Percentiles rank a stretch among this genome's conserved stretches.
These are phyloP conservation scores for Volucella zonaria DNA, from an alignment of 2,888 invertebrate species.

Conservation along the genomic window DNA sequence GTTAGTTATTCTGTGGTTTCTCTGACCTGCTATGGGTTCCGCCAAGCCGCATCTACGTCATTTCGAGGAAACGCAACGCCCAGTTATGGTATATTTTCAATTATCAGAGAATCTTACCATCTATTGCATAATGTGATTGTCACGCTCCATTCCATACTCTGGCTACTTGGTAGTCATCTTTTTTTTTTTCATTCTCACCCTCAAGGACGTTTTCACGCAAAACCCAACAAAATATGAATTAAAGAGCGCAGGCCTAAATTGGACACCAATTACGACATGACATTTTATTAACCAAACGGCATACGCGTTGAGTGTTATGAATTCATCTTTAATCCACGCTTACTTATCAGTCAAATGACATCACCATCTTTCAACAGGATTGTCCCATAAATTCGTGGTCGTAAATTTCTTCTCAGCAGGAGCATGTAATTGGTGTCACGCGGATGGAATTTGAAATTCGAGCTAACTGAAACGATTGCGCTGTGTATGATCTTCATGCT, in stretches of 20 bases:
- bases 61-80: too few species aligned
- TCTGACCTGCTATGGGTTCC: too few species aligned
- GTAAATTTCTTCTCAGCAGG: conserved; percentile 23
- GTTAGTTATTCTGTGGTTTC: too few species aligned
- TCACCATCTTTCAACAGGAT: conserved; percentile 43
- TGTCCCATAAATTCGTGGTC: conserved; percentile 42
- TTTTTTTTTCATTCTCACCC: not conserved
- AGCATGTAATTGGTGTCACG: conserved; percentile 51
- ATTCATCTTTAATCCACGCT: conserved; percentile 21
- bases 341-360: conserved; percentile 57
- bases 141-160: too few species aligned
- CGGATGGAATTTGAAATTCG: conserved; percentile 13
- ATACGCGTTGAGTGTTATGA: conserved; percentile 1
- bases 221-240: conserved; percentile 41
- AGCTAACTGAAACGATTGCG: not conserved
- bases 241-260: conserved; percentile 28
- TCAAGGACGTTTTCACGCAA: not conserved
- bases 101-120: too few species aligned
- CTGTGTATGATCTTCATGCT: conserved; percentile 53
- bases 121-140: too few species aligned
- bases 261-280: conserved; percentile 8
- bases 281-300: conserved; percentile 20
- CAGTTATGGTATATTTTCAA: too few species aligned
- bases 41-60: too few species aligned
- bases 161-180: too few species aligned